Conservation (phyloP, 2,797 vertebrate genomes). For the Sarcophilus harrisii region DNA sequence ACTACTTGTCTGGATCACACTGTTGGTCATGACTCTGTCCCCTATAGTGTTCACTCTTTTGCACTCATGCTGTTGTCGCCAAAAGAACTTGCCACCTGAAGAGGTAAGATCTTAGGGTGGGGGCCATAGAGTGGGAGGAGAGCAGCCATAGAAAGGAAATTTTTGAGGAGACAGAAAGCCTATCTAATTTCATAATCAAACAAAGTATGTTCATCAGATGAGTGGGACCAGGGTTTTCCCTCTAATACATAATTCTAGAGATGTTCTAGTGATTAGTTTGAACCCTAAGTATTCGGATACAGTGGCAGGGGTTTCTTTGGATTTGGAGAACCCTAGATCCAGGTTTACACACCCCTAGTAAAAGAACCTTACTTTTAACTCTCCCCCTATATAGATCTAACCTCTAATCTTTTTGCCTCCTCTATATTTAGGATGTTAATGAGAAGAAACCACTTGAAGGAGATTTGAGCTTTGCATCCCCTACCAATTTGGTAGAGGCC, state of each 20-base stretch:
- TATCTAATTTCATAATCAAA: not conserved
- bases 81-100: not conserved
- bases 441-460: not conserved
- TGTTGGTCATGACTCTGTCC: slow-evolving; percentile 55
- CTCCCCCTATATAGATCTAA: not conserved
- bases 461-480: not conserved
- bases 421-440: not conserved
- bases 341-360: not conserved
- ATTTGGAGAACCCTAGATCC: not conserved
- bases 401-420: not conserved
- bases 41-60: not conserved
- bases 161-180: not conserved
- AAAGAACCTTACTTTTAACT: not conserved
- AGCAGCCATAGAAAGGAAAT: too few species aligned
- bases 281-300: not conserved
- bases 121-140: accelerated
- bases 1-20: slow-evolving; percentile 53
- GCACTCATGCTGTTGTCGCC: not conserved
- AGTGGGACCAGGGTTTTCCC: not conserved
- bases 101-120: slow-evolving; percentile 21
- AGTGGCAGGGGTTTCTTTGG: not conserved
- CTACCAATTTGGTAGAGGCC: not conserved
- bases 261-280: not conserved
- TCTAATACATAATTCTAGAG: not conserved
- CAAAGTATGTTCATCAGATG: not conserved